A percentile compares a stretch with the other conserved stretches of the same genome.
phyloP scores from a whole-genome alignment of 1,140 invertebrate genomes.

The Grapholita molesta region DNA sequence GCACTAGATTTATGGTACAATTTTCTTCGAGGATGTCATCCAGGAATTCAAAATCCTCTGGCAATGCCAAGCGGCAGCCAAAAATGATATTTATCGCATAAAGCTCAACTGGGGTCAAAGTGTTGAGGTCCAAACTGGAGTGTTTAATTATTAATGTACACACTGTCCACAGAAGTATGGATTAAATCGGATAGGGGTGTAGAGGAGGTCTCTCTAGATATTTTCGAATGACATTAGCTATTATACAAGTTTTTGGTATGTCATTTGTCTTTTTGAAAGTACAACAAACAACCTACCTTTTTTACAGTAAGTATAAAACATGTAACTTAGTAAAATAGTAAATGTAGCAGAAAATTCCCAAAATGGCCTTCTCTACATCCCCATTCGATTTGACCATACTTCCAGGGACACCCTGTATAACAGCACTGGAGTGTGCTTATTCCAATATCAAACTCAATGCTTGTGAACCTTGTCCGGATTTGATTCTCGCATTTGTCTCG shows the following conservation, averaged over 20 bases:
- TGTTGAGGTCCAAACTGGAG: constrained; percentile 32
- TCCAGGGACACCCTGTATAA: background rate
- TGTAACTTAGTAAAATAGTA: background rate
- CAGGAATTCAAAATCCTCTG: constrained; percentile 41
- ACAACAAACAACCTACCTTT: too few relatives aligned
- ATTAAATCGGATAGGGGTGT: background rate
- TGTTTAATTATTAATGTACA: constrained; percentile 48
- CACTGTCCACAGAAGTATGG: background rate
- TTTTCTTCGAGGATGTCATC: constrained; percentile 45
- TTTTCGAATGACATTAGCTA: background rate
- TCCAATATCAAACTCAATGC: background rate
- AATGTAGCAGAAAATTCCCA: background rate
- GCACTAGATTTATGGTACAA: constrained; percentile 62
- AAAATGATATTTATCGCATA: constrained; percentile 78
- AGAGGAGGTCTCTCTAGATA: background rate
- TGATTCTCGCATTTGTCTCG: background rate
- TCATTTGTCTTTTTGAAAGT: too few relatives aligned
- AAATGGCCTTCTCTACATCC: background rate
- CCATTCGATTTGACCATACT: background rate
- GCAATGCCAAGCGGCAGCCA: constrained; percentile 74
- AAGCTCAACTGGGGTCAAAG: constrained; percentile 51
- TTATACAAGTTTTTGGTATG: background rate
- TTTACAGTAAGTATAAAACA: background rate
- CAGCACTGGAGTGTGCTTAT: background rate
- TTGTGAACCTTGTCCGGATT: background rate